Conservation (phyloP, 2,797 vertebrate species). For the Chloroceryle amazona region DNA sequence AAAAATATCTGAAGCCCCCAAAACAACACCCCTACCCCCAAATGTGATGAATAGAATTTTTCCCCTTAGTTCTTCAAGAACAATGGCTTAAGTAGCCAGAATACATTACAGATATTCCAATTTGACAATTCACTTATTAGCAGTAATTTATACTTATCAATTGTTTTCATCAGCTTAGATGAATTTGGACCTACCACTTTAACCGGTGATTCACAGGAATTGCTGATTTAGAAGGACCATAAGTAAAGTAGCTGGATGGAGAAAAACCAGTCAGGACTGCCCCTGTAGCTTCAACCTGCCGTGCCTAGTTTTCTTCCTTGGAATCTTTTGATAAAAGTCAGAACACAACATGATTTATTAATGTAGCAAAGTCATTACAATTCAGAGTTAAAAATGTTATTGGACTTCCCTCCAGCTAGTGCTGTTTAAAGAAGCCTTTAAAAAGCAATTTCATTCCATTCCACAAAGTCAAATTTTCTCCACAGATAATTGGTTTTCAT, state of each 20-base stretch:
- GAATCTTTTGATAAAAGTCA: slow-evolving; percentile 76
- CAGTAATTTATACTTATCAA: neutral
- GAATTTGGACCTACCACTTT: slow-evolving; percentile 62
- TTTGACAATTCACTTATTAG: neutral
- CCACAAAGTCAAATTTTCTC: slow-evolving; percentile 80
- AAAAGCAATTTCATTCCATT: slow-evolving; percentile 82
- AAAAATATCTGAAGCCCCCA: neutral
- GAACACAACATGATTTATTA: slow-evolving; percentile 77
- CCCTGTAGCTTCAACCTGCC: slow-evolving; percentile 27
- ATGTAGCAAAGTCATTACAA: slow-evolving; percentile 72
- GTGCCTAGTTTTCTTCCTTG: slow-evolving; percentile 52
- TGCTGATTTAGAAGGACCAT: slow-evolving; percentile 22
- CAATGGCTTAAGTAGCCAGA: neutral
- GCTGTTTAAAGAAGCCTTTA: slow-evolving; percentile 78
- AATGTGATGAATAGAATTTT: neutral
- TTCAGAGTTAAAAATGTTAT: slow-evolving; percentile 72
- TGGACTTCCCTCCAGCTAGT: slow-evolving; percentile 75
- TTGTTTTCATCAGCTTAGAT: neutral
- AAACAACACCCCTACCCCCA: neutral
- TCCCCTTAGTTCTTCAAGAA: neutral
- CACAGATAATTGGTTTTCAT: slow-evolving; percentile 82
- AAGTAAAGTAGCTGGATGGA: slow-evolving; percentile 21
- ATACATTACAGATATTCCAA: neutral
- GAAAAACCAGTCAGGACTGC: slow-evolving; percentile 28
- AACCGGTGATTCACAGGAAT: slow-evolving; percentile 2